Percentiles rank a stretch among this genome's conserved stretches.
Conservation (phyloP, 1,140 invertebrate species). For the Drosophila willistoni region DNA sequence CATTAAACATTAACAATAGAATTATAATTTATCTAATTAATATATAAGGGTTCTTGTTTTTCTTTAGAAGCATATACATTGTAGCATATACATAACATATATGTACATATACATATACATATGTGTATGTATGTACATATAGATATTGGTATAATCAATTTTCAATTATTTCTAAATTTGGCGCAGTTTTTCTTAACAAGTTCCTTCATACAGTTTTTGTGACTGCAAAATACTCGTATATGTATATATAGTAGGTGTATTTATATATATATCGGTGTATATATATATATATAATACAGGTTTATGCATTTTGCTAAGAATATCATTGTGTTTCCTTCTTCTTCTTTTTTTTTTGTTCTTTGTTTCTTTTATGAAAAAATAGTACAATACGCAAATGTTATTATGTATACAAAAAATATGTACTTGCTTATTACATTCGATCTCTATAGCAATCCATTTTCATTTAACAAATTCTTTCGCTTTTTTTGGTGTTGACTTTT, state of each 20-base stretch:
- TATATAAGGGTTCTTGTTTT: slow-evolving; percentile 35
- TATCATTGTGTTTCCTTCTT: slow-evolving; percentile 45
- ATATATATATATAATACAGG: slow-evolving; percentile 24
- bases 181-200: slow-evolving; percentile 64
- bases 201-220: slow-evolving; percentile 51
- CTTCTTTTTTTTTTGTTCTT: slow-evolving; percentile 4
- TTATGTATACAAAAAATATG: slow-evolving; percentile 75
- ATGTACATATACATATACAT: no score
- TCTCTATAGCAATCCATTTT: slow-evolving; percentile 34
- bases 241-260: slow-evolving; percentile 6
- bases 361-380: slow-evolving; percentile 65
- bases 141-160: slow-evolving; percentile 41
- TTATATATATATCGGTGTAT: slow-evolving; percentile 44
- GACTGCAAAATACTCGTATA: slow-evolving; percentile 34
- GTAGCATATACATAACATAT: slow-evolving; percentile 35
- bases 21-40: slow-evolving; percentile 33
- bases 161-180: slow-evolving; percentile 70
- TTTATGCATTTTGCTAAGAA: slow-evolving; percentile 43
- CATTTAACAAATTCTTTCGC: slow-evolving; percentile 45
- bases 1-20: slow-evolving; percentile 62
- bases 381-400: slow-evolving; percentile 55
- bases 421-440: slow-evolving; percentile 46
- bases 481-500: slow-evolving; percentile 71
- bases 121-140: background rate
- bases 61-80: slow-evolving; percentile 45